phyloP scores from a whole-genome alignment of 2,797 vertebrate species.

The Tarsius wallacei region DNA sequence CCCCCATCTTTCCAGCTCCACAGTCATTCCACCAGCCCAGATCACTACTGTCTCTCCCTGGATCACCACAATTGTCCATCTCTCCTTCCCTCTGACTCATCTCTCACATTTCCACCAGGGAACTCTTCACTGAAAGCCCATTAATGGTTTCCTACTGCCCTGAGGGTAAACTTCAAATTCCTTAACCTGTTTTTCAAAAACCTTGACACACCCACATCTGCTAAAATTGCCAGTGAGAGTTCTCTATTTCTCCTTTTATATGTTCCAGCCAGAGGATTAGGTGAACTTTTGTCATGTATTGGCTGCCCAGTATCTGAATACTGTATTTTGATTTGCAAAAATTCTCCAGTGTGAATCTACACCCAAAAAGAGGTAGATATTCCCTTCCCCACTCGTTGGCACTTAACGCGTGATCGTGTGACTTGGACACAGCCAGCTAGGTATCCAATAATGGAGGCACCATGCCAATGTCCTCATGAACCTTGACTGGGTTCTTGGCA shows the following conservation, averaged over 20 bases:
- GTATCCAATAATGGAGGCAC: too few species aligned
- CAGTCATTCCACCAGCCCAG: accelerated
- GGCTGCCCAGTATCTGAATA: not conserved
- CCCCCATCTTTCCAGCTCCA: not conserved
- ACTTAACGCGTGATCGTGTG: accelerated
- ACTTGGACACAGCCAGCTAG: not conserved
- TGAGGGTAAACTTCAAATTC: not conserved
- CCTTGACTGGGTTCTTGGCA: not conserved
- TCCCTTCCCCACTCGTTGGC: not conserved
- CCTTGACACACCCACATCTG: too few species aligned
- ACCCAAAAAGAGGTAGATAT: too few species aligned
- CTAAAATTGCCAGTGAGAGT: not conserved
- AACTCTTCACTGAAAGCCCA: accelerated
- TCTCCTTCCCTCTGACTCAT: not conserved
- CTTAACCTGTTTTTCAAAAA: not conserved
- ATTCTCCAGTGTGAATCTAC: not conserved
- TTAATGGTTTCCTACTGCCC: not conserved
- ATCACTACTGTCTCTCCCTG: too few species aligned
- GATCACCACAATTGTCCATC: accelerated
- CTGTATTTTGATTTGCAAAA: not conserved
- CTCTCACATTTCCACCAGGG: not conserved
- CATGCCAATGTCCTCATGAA: not conserved
- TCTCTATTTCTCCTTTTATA: not conserved
- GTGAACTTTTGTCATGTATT: not conserved
- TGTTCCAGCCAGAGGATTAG: not conserved